Evolutionary conservation across 1,140 invertebrate genomes (phyloP).

Genomic region (Papilio dardanus): DNA sequence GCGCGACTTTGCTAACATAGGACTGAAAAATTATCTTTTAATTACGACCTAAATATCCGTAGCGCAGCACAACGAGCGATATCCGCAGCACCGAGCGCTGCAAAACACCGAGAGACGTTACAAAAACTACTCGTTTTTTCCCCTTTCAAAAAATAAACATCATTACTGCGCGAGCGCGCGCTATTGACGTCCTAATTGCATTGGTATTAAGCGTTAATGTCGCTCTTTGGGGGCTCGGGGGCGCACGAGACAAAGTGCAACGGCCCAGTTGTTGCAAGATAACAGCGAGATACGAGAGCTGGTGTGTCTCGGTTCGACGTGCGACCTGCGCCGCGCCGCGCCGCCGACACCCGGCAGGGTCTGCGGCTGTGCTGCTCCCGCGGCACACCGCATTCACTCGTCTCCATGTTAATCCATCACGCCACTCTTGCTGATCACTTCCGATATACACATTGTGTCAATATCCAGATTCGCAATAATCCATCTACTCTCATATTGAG

Average conservation of each 20-base stretch:
- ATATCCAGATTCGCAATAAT: neutral
- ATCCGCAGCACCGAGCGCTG: slow-evolving; percentile 13
- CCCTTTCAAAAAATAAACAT: slow-evolving; percentile 25
- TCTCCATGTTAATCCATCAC: neutral
- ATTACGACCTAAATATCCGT: slow-evolving; percentile 27
- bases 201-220: neutral
- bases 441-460: neutral
- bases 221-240: neutral
- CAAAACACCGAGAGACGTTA: slow-evolving; percentile 24
- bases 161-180: neutral
- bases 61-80: neutral
- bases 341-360: neutral
- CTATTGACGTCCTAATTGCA: slow-evolving; percentile 10
- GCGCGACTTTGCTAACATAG: neutral
- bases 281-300: slow-evolving; percentile 46
- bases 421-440: neutral
- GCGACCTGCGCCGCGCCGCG: neutral
- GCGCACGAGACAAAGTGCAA: slow-evolving; percentile 50
- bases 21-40: slow-evolving; percentile 23
- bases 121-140: slow-evolving; percentile 31
- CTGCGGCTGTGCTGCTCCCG: neutral
- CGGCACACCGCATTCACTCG: neutral
- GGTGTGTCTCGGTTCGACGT: neutral
- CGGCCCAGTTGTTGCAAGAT: slow-evolving; percentile 51
- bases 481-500: neutral